These are phyloP conservation scores for human (Homo sapiens) DNA, from an alignment of 2,113 vertebrate genomes.

Conservation along the genomic window GRCh38 chr6:99853001-99853500, in stretches of 20 bases:
- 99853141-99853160: neutral
- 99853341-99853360: neutral
- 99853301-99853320: neutral
- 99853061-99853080: constrained; percentile 17
- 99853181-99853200: neutral
- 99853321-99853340: neutral
- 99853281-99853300: neutral
- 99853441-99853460: neutral
- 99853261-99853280: neutral
- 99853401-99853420: neutral
- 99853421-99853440: neutral
- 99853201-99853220: neutral
- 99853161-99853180: neutral
- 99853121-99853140: neutral
- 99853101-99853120: neutral
- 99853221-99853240: neutral
- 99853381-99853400: neutral
- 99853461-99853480: neutral
- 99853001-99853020: constrained; percentile 1
- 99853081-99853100: neutral
- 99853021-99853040: neutral
- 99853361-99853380: neutral
- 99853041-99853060: neutral
- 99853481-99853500: neutral
- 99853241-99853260: neutral